Evolutionary conservation across 2,888 invertebrate genomes (phyloP), one percentile per base, ranked within the genome.

Genomic region (Leptopilina syphax): DNA sequence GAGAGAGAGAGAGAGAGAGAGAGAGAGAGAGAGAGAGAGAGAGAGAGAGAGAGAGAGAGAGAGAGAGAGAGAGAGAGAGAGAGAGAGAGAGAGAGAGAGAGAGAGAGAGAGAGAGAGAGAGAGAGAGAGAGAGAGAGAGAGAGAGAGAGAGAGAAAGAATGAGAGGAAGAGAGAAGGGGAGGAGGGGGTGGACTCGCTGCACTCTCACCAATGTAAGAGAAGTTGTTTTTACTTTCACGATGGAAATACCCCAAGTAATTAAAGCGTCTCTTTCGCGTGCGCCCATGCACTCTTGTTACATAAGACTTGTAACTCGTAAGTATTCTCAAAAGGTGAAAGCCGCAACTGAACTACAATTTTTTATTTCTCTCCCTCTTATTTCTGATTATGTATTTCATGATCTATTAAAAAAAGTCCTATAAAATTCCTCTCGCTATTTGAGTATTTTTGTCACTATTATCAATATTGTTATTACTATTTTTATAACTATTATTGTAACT

Each of bases 241-340:
- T 68, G 54, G 34, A 70, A 54, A 70, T 54, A 70, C 13, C 27
- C 54, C 54, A n/a, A 34, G 54, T 63, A 63, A 63, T 63, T 63
- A 63, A 63, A 18, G 24, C 63, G 63, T 63, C 63, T 63, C 63
- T 63, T 63, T 63, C 63, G 63, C 63, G 24, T 63, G 63, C 63
- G 63, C 63, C 63, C 63, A 63, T 50, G 50, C 24, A 68, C 68
- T 68, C 67, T 24, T 68, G 68, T 68, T 68, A 50, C 68, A 13
- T 50, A 68, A 68, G 68, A 68, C 50, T 24, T 12, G 68, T 24
- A 68, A 68, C 47, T 68, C 68, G 68, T 50, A 50, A 68, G 27
- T 50, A 50, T 68, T 68, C 68, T 50, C 24, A 18, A 68, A 68
- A 63, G 68, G 68, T 68, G 68, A 66, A 66, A 66, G 66, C 66